phyloP scores from a whole-genome alignment of 1,140 invertebrate genomes.

The Heliconius hewitsoni region DNA sequence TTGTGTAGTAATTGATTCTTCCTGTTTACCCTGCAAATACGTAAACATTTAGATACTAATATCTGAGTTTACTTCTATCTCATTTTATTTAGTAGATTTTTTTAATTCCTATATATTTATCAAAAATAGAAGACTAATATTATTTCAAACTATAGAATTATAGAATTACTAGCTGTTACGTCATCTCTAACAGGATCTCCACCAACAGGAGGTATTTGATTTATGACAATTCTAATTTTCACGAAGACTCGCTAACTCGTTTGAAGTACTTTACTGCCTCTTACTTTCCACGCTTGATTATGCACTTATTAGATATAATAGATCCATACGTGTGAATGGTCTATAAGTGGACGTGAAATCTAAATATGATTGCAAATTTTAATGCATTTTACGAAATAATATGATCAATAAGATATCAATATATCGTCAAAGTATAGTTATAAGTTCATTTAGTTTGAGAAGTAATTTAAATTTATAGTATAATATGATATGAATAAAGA shows the following conservation, averaged over 20 bases:
- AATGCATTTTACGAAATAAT: too few species aligned
- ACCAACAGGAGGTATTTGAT: not conserved
- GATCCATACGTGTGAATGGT: not conserved
- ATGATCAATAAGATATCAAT: too few species aligned
- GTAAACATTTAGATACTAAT: too few species aligned
- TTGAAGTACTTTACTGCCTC: constrained; percentile 17
- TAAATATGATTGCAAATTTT: not conserved
- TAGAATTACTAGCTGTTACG: not conserved
- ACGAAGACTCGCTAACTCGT: constrained; percentile 22
- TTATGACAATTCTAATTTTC: constrained; percentile 26
- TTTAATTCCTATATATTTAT: too few species aligned
- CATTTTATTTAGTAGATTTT: not conserved
- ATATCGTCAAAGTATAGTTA: too few species aligned
- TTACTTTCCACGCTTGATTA: constrained; percentile 33
- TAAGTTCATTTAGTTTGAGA: too few species aligned
- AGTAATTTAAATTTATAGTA: too few species aligned
- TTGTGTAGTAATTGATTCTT: too few species aligned
- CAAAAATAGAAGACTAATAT: not conserved
- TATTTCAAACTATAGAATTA: not conserved
- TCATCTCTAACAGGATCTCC: not conserved
- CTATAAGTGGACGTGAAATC: not conserved
- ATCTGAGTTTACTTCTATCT: too few species aligned
- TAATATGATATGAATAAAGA: too few species aligned
- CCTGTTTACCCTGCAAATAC: too few species aligned
- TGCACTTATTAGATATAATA: constrained; percentile 16